A percentile compares a stretch with the other conserved stretches of the same genome.
Conservation (phyloP, 2,888 invertebrate species). For the Adelognathus sp. region DNA sequence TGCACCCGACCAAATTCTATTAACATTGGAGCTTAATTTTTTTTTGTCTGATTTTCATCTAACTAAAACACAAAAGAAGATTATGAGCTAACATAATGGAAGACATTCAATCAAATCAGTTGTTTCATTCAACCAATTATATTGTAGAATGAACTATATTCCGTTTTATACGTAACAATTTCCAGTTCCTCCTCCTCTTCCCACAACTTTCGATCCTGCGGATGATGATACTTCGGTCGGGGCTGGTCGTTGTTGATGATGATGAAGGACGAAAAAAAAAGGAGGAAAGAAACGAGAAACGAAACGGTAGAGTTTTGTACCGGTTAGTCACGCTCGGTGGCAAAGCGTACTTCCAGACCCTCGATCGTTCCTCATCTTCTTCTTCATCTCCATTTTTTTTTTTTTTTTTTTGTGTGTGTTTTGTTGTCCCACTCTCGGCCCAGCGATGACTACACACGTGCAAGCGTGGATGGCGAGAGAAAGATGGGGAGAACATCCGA, state of each 20-base stretch:
- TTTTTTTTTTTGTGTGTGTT: not conserved
- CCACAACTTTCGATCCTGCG: slow-evolving; percentile 4
- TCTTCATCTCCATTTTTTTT: slow-evolving; percentile 19
- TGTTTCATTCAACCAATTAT: too few relatives aligned
- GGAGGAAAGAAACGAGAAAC: slow-evolving; percentile 52
- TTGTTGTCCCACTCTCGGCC: slow-evolving; percentile 5
- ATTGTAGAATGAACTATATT: too few relatives aligned
- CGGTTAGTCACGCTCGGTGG: slow-evolving; percentile 59
- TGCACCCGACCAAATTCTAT: too few relatives aligned
- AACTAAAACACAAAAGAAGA: too few relatives aligned
- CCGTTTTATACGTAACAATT: too few relatives aligned
- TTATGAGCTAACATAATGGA: too few relatives aligned
- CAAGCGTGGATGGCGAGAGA: slow-evolving; percentile 33
- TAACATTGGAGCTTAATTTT: too few relatives aligned
- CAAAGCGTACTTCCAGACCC: slow-evolving; percentile 47
- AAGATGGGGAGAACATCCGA: slow-evolving; percentile 15
- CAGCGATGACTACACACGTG: slow-evolving; percentile 43
- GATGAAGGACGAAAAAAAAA: slow-evolving; percentile 56
- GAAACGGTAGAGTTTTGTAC: slow-evolving; percentile 54
- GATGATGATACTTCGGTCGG: slow-evolving; percentile 57
- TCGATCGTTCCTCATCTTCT: slow-evolving; percentile 47
- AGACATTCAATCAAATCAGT: too few relatives aligned
- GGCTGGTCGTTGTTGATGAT: too few relatives aligned
- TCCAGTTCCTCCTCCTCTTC: not conserved
- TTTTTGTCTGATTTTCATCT: too few relatives aligned